phyloP scores from a whole-genome alignment of 2,113 vertebrate genomes.

The Thalassoma bifasciatum region DNA sequence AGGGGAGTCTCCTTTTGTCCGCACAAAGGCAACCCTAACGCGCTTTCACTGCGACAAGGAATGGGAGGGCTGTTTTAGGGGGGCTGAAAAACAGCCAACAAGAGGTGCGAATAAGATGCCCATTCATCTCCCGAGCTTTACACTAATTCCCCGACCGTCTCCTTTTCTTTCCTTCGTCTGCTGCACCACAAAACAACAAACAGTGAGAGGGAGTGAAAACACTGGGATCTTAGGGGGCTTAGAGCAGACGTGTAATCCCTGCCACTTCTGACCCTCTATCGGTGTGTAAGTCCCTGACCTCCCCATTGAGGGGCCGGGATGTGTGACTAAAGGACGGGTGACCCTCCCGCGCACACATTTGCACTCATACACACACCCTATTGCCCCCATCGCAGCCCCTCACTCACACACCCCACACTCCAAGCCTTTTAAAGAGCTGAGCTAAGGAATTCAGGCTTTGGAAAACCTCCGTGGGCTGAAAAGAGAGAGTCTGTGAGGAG shows the following conservation, averaged over 20 bases:
- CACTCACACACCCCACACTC: constrained; percentile 75
- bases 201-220: constrained; percentile 86
- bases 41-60: constrained; percentile 93
- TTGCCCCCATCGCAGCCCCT: constrained; percentile 59
- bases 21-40: constrained; percentile 96
- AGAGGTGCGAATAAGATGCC: constrained; percentile 94
- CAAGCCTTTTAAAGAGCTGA: constrained; percentile 79
- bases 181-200: constrained; percentile 89
- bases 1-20: constrained; percentile 89
- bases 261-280: constrained; percentile 86
- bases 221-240: constrained; percentile 81
- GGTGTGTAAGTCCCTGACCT: constrained; percentile 84
- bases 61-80: constrained; percentile 82
- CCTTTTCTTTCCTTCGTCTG: constrained; percentile 84
- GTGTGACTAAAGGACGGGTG: constrained; percentile 81
- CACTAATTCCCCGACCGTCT: constrained; percentile 84
- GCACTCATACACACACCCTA: constrained; percentile 61
- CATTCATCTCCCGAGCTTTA: constrained; percentile 92
- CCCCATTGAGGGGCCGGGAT: constrained; percentile 77
- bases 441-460: constrained; percentile 84
- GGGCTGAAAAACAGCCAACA: constrained; percentile 90
- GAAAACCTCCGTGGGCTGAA: constrained; percentile 80
- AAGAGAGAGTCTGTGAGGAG: constrained; percentile 81
- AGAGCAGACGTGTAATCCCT: constrained; percentile 85
- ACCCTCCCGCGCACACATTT: constrained; percentile 71